phyloP scores from a whole-genome alignment of 1,140 invertebrate genomes.

The Drosophila azteca region DNA sequence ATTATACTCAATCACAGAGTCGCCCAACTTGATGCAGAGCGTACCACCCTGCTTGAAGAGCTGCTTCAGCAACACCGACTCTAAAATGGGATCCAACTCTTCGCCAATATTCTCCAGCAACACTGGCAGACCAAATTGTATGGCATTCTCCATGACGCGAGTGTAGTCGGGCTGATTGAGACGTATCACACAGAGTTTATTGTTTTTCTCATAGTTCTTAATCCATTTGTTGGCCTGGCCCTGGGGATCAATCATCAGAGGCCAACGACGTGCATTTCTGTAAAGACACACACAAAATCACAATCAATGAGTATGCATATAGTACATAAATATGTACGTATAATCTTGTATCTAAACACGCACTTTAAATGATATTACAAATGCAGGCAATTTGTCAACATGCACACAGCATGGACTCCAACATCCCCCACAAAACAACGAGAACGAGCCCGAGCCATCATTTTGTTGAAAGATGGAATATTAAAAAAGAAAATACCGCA shows the following conservation, averaged over 20 bases:
- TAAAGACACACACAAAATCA: conserved; percentile 16
- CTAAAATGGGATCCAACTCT: conserved; percentile 95
- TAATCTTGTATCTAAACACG: background rate
- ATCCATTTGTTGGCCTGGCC: conserved; percentile 97
- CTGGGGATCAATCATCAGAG: conserved; percentile 97
- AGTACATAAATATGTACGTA: background rate
- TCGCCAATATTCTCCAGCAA: conserved; percentile 94
- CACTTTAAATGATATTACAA: conserved; percentile 23
- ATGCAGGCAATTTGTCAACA: conserved; percentile 35
- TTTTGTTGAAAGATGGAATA: conserved; percentile 43
- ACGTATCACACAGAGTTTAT: conserved; percentile 92
- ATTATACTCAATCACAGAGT: conserved; percentile 93
- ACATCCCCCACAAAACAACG: background rate
- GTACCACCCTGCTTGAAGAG: conserved; percentile 94
- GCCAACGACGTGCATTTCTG: conserved; percentile 93
- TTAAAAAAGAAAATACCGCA: conserved; percentile 50
- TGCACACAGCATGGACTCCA: conserved; percentile 8
- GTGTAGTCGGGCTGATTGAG: conserved; percentile 93
- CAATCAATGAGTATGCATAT: conserved; percentile 12
- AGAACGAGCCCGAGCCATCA: conserved; percentile 1
- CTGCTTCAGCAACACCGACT: conserved; percentile 94
- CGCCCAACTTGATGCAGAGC: conserved; percentile 92
- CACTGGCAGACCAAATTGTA: conserved; percentile 95
- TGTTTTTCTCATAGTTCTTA: conserved; percentile 95
- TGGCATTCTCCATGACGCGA: conserved; percentile 94